A percentile compares a stretch with the other conserved stretches of the same genome.
Evolutionary conservation across 2,888 invertebrate genomes (phyloP).

Genomic region (Caenorhabditis panamensis): DNA sequence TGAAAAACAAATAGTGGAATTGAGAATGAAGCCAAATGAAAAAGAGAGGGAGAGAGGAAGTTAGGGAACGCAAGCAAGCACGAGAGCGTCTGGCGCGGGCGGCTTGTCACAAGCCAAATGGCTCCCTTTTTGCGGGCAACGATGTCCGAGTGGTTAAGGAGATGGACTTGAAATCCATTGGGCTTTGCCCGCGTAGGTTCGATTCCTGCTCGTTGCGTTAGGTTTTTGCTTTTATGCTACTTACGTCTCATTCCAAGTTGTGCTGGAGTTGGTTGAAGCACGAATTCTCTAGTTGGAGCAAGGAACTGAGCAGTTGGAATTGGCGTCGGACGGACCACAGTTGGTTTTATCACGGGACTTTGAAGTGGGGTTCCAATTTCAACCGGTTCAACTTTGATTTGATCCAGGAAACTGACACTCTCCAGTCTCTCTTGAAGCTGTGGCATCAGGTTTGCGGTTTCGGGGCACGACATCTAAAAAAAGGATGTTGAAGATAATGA

Average conservation of each 20-base stretch:
- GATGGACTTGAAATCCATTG: conserved; percentile 86
- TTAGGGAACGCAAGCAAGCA: neutral
- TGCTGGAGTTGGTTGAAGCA: conserved; percentile 94
- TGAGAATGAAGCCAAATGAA: neutral
- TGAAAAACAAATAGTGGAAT: conserved; percentile 15
- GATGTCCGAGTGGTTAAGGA: conserved; percentile 85
- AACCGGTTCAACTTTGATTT: conserved; percentile 11
- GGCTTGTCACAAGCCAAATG: neutral
- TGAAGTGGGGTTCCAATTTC: conserved; percentile 16
- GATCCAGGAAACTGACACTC: conserved; percentile 45
- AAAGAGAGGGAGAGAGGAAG: conserved; percentile 7
- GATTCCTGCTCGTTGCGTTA: conserved; percentile 84
- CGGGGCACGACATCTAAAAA: conserved; percentile 51
- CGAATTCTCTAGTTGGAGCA: conserved; percentile 83
- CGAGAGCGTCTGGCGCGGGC: neutral
- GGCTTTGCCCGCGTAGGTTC: conserved; percentile 86
- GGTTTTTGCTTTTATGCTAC: conserved; percentile 6
- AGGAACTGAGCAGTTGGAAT: conserved; percentile 46
- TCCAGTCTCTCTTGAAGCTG: conserved; percentile 56
- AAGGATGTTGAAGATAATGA: neutral
- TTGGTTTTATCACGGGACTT: neutral
- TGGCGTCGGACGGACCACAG: conserved; percentile 36
- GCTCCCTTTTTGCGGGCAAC: conserved; percentile 62
- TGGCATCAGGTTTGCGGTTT: conserved; percentile 33
- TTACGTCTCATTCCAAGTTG: conserved; percentile 86